Base-by-base conservation (phyloP, 2,888 invertebrate genomes). In the Tigriopus californicus region DNA sequence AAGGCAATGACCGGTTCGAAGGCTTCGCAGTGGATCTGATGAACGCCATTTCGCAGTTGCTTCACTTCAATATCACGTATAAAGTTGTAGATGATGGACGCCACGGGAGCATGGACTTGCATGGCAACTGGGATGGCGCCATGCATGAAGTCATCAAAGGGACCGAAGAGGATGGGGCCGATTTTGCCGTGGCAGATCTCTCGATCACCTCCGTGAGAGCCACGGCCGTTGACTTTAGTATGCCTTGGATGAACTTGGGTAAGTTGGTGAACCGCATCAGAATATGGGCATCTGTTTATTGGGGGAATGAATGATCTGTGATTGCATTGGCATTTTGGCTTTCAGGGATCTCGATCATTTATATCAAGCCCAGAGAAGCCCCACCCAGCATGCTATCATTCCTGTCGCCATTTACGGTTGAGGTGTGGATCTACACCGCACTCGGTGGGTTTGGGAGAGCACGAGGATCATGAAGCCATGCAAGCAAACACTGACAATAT, bases 191-290 rank as follows among this genome's bases (percentile, higher is more conserved):
- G 54, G 97, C 92, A 11, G 94, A 97, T 73, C 78, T 98, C 60
- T 97, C 97, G 40, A 97, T 98, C 66, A 98, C 91, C 24, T 94
- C 89, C 71, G 88, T 90, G 70, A 80, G 98, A 69, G 92, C 91
- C 70, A 81, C 84, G 63, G 82, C 82, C 59, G 92, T 95, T 1
- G 95, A 97, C 74, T 98, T 98, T 72, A 94, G 95, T 22, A 94
- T 94, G 80, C 98, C 98, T 1, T 98, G 97, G 72, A 95, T 98
- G 89, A 94, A 92, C 72, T 77, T 97, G 59, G 89, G 87, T 75
- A 69, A 73, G 70, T 20, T n/a, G n/a, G n/a, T n/a, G n/a, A n/a
- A n/a, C n/a, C n/a, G n/a, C n/a, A n/a, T n/a, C n/a, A n/a, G n/a
- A n/a, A n/a, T n/a, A n/a, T n/a, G n/a, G n/a, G n/a, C n/a, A n/a